Conservation (phyloP, 2,888 invertebrate genomes). For the Drosophila dives region DNA sequence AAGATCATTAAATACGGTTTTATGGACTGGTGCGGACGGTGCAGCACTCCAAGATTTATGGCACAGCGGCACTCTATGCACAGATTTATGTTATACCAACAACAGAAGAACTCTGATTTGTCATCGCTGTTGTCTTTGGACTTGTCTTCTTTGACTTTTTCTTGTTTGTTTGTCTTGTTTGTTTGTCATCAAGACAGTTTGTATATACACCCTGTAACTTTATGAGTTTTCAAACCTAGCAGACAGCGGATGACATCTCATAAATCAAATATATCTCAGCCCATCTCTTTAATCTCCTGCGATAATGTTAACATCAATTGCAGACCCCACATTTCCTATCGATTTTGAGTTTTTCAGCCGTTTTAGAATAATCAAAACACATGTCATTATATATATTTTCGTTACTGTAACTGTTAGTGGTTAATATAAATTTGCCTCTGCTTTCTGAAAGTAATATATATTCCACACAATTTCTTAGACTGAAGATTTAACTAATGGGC, state of each 20-base stretch:
- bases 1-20: constrained; percentile 66
- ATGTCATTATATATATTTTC: neutral
- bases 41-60: constrained; percentile 66
- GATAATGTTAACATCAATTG: neutral
- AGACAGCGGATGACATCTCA: neutral
- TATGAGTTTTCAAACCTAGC: neutral
- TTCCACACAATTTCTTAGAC: neutral
- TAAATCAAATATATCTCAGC: neutral
- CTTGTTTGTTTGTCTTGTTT: constrained; percentile 24
- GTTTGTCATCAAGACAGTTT: constrained; percentile 13
- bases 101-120: constrained; percentile 37
- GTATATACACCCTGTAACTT: constrained; percentile 4
- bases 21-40: constrained; percentile 60
- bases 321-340: neutral
- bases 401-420: neutral
- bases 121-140: constrained; percentile 6
- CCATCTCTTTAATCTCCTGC: neutral
- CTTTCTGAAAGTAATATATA: neutral
- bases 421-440: neutral
- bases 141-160: neutral
- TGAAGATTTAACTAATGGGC: neutral
- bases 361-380: neutral
- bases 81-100: constrained; percentile 64
- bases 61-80: constrained; percentile 58
- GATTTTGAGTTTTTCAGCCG: neutral